Evolutionary conservation across 92 coral and sea anemone genomes (phyloP).

Genomic region (Anthopleura xanthogrammica): DNA sequence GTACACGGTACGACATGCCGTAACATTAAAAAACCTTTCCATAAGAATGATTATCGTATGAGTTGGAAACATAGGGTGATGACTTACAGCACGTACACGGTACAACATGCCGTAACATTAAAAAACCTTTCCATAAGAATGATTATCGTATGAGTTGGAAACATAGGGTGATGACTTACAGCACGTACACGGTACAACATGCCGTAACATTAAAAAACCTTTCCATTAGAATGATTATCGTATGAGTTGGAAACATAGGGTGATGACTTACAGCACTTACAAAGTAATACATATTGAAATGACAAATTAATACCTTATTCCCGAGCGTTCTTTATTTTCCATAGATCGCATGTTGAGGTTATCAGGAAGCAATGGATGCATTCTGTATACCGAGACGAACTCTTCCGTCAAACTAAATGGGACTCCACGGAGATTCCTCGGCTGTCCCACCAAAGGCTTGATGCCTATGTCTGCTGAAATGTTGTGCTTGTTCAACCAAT

Average conservation of each 20-base stretch:
- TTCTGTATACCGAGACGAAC: constrained; percentile 78
- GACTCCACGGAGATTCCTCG: constrained; percentile 49
- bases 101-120: too few relatives aligned
- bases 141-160: too few relatives aligned
- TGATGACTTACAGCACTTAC: neutral
- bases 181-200: too few relatives aligned
- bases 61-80: too few relatives aligned
- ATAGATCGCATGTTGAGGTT: constrained; percentile 38
- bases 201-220: too few relatives aligned
- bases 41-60: too few relatives aligned
- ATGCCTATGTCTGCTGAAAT: constrained; percentile 41
- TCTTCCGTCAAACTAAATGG: constrained; percentile 82
- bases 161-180: too few relatives aligned
- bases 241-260: too few relatives aligned
- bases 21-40: neutral
- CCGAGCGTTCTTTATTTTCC: constrained; percentile 21
- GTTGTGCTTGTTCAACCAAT: constrained; percentile 54
- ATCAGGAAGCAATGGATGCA: constrained; percentile 81
- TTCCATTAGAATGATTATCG: too few relatives aligned
- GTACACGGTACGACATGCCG: too few relatives aligned
- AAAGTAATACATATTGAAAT: neutral
- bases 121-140: too few relatives aligned
- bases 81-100: too few relatives aligned
- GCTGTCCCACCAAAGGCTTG: constrained; percentile 63
- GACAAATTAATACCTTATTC: neutral